Base-by-base conservation (phyloP, 2,113 vertebrate species). In the Tachysurus fulvidraco region DNA sequence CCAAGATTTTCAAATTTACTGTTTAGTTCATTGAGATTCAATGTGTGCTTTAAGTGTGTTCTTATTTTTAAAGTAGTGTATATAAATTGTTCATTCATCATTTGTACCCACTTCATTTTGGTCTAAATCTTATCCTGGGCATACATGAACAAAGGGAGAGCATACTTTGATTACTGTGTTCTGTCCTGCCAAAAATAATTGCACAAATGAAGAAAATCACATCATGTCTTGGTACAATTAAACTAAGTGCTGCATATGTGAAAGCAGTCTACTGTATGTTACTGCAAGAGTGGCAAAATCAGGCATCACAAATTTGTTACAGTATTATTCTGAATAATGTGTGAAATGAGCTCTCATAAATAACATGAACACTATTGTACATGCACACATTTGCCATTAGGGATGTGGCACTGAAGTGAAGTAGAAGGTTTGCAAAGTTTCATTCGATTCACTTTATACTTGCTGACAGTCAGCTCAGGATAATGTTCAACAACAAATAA, bases 401-500 rank as follows among this genome's bases (percentile, higher is more conserved):
- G 17, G 17, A 17, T 67, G 4, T 1, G 17, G 13, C 59, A 81
- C 30, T 57, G 19, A n/a, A 85, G 62, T 79, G n/a, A 77, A 76
- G 7, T 3, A 52, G 13, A 76, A 13, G 1, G 23, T 73, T 46
- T 64, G 11, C 19, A 71, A 36, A 28, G 64, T 55, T 14, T 71
- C 0, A 19, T 1, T 44, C n/a, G 4, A 52, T 59, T 86, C n/a
- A 71, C 52, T 65, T 62, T 14, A 44, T 80, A 81, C 52, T 69
- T 81, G 78, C 41, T 81, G 78, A 60, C 64, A 59, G 36, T 73
- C 65, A 81, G n/a, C 30, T 73, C 78, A 86, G 78, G 79, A 86
- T 74, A 82, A 86, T 86, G 55, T 86, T 86, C 67, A 86, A 74
- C 79, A 86, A 73, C 25, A 62, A 86, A 80, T 65, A 69, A 86